A percentile compares a stretch with the other conserved stretches of the same genome.
Evolutionary conservation across 1,140 invertebrate genomes (phyloP).

Genomic region (Polypedilum pembai): DNA sequence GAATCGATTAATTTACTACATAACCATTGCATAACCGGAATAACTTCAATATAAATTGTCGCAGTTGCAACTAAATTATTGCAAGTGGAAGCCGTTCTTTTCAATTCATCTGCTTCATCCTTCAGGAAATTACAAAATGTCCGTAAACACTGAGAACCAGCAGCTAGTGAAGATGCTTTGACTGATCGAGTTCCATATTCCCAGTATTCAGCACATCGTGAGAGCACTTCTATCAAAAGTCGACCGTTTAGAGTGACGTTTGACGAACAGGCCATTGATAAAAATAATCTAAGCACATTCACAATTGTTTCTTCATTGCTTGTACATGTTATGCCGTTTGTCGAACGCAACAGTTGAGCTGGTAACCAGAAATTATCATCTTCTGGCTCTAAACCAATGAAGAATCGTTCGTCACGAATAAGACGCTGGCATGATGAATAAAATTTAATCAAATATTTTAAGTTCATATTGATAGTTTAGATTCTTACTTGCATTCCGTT

Average conservation of each 20-base stretch:
- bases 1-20: slow-evolving; percentile 76
- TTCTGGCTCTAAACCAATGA: slow-evolving; percentile 82
- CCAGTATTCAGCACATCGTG: slow-evolving; percentile 62
- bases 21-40: slow-evolving; percentile 82
- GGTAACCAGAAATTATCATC: slow-evolving; percentile 86
- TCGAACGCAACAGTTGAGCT: slow-evolving; percentile 75
- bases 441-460: too few relatives aligned
- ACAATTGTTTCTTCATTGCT: slow-evolving; percentile 58
- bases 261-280: slow-evolving; percentile 70
- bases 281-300: slow-evolving; percentile 55
- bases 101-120: slow-evolving; percentile 43
- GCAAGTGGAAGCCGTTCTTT: slow-evolving; percentile 41
- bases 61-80: slow-evolving; percentile 53
- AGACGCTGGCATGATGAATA: too few relatives aligned
- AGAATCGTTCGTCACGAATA: slow-evolving; percentile 81
- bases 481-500: slow-evolving; percentile 74
- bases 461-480: not conserved
- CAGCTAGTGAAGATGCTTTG: slow-evolving; percentile 70
- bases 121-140: slow-evolving; percentile 71
- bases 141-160: slow-evolving; percentile 70
- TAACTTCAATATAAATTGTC: slow-evolving; percentile 81
- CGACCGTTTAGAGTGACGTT: slow-evolving; percentile 73
- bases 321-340: slow-evolving; percentile 67
- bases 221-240: slow-evolving; percentile 65
- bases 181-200: slow-evolving; percentile 66